These are phyloP conservation scores for Yponomeuta cagnagella DNA, from an alignment of 2,888 invertebrate species.

Conservation along the genomic window DNA sequence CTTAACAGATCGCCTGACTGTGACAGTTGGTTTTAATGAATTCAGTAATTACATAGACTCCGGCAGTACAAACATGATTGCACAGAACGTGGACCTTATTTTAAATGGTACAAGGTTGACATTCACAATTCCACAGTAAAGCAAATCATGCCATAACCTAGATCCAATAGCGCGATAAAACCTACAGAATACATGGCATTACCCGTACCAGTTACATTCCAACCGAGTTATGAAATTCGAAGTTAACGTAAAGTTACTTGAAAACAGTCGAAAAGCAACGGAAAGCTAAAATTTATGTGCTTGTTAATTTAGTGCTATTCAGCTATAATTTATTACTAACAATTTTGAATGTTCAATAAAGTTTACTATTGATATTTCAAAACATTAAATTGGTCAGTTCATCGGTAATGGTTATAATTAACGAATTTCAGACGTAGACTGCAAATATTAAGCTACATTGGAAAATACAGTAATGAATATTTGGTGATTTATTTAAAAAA, in stretches of 20 bases:
- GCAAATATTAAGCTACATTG: neutral
- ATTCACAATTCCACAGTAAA: neutral
- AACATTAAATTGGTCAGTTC: neutral
- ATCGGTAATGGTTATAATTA: neutral
- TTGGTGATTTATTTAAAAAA: too few species aligned
- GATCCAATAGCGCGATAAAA: constrained; percentile 39
- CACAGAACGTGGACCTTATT: constrained; percentile 18
- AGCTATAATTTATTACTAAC: constrained; percentile 4
- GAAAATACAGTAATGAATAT: too few species aligned
- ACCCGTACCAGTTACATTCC: constrained; percentile 35
- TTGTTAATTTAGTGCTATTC: constrained; percentile 11
- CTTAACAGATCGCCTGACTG: constrained; percentile 37
- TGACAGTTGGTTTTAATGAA: constrained; percentile 39
- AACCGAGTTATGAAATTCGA: constrained; percentile 33
- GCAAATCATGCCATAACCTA: constrained; percentile 10
- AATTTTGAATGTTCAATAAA: neutral
- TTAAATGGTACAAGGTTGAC: constrained; percentile 7
- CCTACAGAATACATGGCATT: constrained; percentile 38
- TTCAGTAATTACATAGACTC: constrained; percentile 37
- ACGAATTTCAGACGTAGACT: neutral
- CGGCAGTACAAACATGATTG: constrained; percentile 18
- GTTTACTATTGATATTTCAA: neutral
- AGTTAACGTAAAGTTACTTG: constrained; percentile 19
- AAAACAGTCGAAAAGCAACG: constrained; percentile 13
- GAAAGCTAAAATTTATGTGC: constrained; percentile 13